Conservation (phyloP, 2,113 vertebrate genomes). For the Phycodurus eques region DNA sequence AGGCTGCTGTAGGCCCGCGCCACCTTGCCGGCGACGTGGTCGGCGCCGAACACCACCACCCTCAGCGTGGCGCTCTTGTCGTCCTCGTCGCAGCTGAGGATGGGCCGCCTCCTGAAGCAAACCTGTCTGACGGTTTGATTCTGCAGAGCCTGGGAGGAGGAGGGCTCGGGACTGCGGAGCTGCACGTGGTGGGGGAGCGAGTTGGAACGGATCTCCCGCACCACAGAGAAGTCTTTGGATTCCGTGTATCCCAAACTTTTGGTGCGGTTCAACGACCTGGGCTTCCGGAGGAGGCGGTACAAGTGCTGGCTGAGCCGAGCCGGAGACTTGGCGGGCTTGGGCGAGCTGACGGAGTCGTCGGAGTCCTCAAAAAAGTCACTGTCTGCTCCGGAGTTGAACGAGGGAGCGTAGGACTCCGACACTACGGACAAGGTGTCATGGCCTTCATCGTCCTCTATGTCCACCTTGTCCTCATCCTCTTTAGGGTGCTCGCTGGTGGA, state of each 20-base stretch:
- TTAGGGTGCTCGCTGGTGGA: slow-evolving; percentile 58
- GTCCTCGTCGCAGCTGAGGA: slow-evolving; percentile 86
- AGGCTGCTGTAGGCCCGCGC: slow-evolving; percentile 88
- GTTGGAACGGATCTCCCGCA: slow-evolving; percentile 82
- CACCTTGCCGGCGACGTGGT: slow-evolving; percentile 90
- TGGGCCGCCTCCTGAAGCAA: slow-evolving; percentile 81
- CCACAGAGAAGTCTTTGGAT: slow-evolving; percentile 42
- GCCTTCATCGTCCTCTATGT: slow-evolving; percentile 63
- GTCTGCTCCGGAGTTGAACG: slow-evolving; percentile 82
- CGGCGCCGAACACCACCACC: slow-evolving; percentile 91
- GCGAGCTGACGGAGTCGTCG: slow-evolving; percentile 73
- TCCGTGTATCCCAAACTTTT: slow-evolving; percentile 83
- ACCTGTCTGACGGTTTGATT: slow-evolving; percentile 60
- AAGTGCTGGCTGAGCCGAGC: slow-evolving; percentile 79
- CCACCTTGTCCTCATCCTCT: slow-evolving; percentile 58
- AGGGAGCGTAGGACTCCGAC: slow-evolving; percentile 77
- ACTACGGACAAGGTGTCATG: slow-evolving; percentile 68
- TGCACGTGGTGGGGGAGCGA: slow-evolving; percentile 84
- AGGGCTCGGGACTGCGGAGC: slow-evolving; percentile 46
- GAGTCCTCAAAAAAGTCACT: slow-evolving; percentile 89
- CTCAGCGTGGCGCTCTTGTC: slow-evolving; percentile 77
- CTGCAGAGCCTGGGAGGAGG: background rate
- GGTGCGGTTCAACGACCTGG: slow-evolving; percentile 76
- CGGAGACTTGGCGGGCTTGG: slow-evolving; percentile 38
- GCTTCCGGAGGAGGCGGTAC: slow-evolving; percentile 83